A percentile compares a stretch with the other conserved stretches of the same genome.
phyloP scores from a whole-genome alignment of 2,797 vertebrate genomes.

The Menidia menidia region DNA sequence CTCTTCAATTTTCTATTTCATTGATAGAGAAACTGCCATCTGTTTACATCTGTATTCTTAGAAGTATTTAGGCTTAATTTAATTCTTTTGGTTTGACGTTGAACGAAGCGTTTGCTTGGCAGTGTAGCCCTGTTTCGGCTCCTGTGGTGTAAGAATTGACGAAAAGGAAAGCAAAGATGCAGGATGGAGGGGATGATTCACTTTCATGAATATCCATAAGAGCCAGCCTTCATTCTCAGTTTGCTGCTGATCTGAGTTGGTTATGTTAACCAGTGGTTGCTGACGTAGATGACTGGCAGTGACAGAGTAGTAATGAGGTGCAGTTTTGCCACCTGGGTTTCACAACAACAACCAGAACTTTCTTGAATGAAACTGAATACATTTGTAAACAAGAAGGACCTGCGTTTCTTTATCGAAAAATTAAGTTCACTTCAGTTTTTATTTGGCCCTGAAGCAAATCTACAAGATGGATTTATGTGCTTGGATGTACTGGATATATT shows the following conservation, averaged over 20 bases:
- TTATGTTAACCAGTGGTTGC: constrained; percentile 19
- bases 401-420: background rate
- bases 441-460: background rate
- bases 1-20: too few species aligned
- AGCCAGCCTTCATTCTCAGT: constrained; percentile 18
- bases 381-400: constrained; percentile 40
- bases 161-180: constrained; percentile 50
- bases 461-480: background rate
- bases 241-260: constrained; percentile 15
- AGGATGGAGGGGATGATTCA: constrained; percentile 64
- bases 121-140: constrained; percentile 40
- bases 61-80: background rate
- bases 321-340: constrained; percentile 47
- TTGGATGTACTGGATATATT: background rate
- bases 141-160: constrained; percentile 26
- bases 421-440: background rate
- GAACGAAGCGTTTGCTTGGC: constrained; percentile 13
- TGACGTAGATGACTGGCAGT: constrained; percentile 54
- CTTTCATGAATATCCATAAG: constrained; percentile 43
- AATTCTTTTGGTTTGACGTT: background rate
- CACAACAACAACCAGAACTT: constrained; percentile 47
- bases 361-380: constrained; percentile 32
- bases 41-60: background rate
- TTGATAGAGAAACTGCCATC: too few species aligned
- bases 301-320: constrained; percentile 23